These are phyloP conservation scores for Heliothis peltigera DNA, from an alignment of 2,888 invertebrate species.

Conservation along the genomic window DNA sequence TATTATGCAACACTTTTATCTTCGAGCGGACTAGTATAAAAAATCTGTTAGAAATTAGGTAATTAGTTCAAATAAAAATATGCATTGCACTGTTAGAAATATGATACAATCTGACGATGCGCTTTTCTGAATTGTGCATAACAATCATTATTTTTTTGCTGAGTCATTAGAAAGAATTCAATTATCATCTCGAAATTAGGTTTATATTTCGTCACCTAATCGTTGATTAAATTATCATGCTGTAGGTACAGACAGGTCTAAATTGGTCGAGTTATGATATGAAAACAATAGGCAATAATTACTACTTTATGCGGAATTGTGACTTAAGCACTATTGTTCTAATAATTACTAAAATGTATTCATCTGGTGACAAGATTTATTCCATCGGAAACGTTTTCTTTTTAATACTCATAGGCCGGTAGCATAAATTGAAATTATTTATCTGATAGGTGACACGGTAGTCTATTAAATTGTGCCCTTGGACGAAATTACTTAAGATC, in stretches of 20 bases:
- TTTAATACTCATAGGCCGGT: neutral
- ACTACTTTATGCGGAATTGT: slow-evolving; percentile 15
- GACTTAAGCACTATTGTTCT: neutral
- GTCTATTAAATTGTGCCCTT: slow-evolving; percentile 39
- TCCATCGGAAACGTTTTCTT: neutral
- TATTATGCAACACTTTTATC: slow-evolving; percentile 43
- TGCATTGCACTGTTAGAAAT: slow-evolving; percentile 41
- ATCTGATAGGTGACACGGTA: slow-evolving; percentile 9
- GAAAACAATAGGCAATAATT: slow-evolving; percentile 33
- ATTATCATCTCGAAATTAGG: neutral
- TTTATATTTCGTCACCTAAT: neutral
- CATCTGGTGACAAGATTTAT: neutral
- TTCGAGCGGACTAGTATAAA: slow-evolving; percentile 19
- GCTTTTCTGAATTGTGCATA: slow-evolving; percentile 28
- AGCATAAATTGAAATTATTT: slow-evolving; percentile 31
- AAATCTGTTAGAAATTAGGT: slow-evolving; percentile 52
- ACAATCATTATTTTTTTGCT: slow-evolving; percentile 18
- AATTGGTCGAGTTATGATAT: slow-evolving; percentile 11
- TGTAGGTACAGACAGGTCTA: neutral
- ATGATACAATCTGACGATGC: slow-evolving; percentile 29
- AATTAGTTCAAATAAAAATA: slow-evolving; percentile 51
- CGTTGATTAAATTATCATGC: neutral
- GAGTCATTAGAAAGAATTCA: neutral
- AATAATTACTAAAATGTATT: neutral
- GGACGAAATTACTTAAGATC: slow-evolving; percentile 50